Conservation (phyloP, 2,113 vertebrate species). For the Aix galericulata region DNA sequence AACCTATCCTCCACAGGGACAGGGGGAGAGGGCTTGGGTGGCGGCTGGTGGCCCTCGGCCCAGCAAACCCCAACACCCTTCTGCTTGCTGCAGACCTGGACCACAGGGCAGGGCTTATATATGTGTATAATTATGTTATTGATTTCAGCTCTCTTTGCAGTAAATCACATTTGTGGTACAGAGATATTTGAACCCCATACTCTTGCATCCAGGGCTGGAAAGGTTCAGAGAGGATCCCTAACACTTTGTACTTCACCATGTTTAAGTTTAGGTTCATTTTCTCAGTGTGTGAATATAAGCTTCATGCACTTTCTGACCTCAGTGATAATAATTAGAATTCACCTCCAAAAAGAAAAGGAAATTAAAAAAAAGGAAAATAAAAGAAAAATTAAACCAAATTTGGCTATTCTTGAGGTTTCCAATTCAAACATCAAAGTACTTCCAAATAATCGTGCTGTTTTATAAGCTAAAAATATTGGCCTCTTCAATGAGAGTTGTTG, state of each 20-base stretch:
- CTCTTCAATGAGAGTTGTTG: neutral
- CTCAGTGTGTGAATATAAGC: neutral
- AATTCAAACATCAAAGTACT: neutral
- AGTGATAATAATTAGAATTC: neutral
- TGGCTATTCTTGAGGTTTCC: neutral
- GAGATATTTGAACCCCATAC: neutral
- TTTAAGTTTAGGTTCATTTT: neutral
- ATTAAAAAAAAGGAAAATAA: neutral
- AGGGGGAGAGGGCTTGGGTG: fast-evolving
- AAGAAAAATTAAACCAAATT: neutral
- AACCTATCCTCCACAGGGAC: fast-evolving
- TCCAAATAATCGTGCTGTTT: neutral
- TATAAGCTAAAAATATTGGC: neutral
- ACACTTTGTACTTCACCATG: neutral
- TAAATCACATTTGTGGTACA: neutral
- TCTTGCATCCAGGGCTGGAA: neutral
- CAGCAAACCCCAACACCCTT: neutral
- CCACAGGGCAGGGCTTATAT: fast-evolving
- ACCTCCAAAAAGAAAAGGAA: fast-evolving
- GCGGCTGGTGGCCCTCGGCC: fast-evolving
- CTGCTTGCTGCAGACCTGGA: fast-evolving
- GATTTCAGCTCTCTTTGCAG: neutral
- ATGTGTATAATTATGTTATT: fast-evolving
- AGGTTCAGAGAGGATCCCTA: neutral
- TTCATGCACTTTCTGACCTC: fast-evolving